phyloP scores from a whole-genome alignment of 2,888 invertebrate genomes.

The Rhagonycha lutea region DNA sequence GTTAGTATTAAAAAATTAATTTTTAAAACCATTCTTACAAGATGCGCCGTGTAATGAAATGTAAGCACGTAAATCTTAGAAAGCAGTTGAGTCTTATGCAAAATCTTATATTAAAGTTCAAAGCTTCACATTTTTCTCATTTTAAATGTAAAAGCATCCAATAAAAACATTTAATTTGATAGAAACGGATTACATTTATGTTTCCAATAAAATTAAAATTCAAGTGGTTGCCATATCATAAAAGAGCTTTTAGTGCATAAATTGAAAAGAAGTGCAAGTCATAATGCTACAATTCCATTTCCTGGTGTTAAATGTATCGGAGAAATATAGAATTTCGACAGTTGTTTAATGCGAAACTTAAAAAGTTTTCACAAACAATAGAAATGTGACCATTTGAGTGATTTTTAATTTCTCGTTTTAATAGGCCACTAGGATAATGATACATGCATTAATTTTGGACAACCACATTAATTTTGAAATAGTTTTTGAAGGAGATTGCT shows the following conservation, averaged over 20 bases:
- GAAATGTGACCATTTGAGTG: neutral
- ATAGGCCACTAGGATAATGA: neutral
- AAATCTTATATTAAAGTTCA: neutral
- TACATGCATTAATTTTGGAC: neutral
- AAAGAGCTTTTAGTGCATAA: neutral
- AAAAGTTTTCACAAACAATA: neutral
- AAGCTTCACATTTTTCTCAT: neutral
- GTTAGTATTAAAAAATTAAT: neutral
- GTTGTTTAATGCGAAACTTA: constrained; percentile 2
- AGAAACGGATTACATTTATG: neutral
- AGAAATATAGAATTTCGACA: neutral
- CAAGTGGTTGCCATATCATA: neutral
- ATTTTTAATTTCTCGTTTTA: neutral
- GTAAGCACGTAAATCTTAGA: neutral
- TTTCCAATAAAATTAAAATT: neutral
- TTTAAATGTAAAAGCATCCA: neutral
- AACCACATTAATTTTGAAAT: neutral
- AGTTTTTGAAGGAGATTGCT: neutral
- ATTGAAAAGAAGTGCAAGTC: neutral
- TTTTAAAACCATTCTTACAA: neutral
- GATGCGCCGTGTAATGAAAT: neutral
- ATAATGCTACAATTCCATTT: constrained; percentile 1
- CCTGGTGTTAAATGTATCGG: constrained; percentile 1
- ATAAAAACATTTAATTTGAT: neutral
- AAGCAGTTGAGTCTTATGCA: neutral